Evolutionary conservation across 2,113 vertebrate species (phyloP).

Genomic region (Oryzias woworae): DNA sequence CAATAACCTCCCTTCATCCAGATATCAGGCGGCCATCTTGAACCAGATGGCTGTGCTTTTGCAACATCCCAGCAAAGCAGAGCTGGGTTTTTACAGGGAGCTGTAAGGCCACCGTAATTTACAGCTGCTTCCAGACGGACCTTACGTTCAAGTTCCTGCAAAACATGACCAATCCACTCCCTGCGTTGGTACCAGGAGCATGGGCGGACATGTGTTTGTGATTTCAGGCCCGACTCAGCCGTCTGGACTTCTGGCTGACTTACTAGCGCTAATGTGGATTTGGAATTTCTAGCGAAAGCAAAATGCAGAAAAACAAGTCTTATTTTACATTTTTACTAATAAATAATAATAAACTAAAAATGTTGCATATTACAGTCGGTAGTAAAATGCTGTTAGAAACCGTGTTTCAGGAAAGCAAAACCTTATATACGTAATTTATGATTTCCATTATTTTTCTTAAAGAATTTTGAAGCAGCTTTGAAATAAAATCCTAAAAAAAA

Average conservation of each 20-base stretch:
- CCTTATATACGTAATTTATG: no score
- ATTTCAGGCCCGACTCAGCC: slow-evolving; percentile 61
- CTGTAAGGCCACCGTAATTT: slow-evolving; percentile 36
- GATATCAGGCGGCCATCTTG: slow-evolving; percentile 74
- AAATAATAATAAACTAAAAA: slow-evolving; percentile 26
- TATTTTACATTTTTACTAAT: slow-evolving; percentile 7
- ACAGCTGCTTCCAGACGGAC: slow-evolving; percentile 54
- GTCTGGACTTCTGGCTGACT: slow-evolving; percentile 59
- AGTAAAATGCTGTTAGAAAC: slow-evolving; percentile 11
- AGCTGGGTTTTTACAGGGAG: slow-evolving; percentile 59
- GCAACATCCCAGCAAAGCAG: slow-evolving; percentile 74
- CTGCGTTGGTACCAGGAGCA: slow-evolving; percentile 57
- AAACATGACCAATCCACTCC: slow-evolving; percentile 45
- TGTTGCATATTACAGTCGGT: slow-evolving; percentile 4
- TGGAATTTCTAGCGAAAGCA: slow-evolving; percentile 42
- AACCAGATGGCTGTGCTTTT: slow-evolving; percentile 75
- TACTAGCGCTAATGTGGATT: slow-evolving; percentile 63
- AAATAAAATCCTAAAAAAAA: no score
- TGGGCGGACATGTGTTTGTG: slow-evolving; percentile 75
- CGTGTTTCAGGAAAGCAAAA: not conserved
- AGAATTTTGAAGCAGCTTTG: no score
- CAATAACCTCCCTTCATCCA: slow-evolving; percentile 79
- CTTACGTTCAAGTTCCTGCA: slow-evolving; percentile 33
- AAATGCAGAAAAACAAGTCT: slow-evolving; percentile 29
- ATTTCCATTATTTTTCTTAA: no score